Evolutionary conservation across 2,113 vertebrate species (phyloP), one percentile per base, ranked within the genome.

Genomic region (Hippopotamus amphibius): DNA sequence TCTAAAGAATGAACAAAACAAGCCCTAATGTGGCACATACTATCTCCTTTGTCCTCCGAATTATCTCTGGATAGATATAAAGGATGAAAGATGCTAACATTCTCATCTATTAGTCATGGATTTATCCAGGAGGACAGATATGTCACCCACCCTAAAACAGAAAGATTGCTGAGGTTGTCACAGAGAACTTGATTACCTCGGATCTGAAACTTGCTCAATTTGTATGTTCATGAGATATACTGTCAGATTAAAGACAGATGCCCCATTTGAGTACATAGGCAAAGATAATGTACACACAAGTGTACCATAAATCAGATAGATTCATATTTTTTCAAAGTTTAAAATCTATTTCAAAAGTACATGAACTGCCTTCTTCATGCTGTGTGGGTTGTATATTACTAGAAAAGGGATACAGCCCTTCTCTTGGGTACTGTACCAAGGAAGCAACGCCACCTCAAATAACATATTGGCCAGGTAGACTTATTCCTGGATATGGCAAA

Each of bases 171-270:
- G 74, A 91, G 50, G 46, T 41, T 98, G 90, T 97, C 97, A 97
- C 84, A 17, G 0, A 90, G 65, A 98, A 98, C 59, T 97, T 98
- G 97, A 98, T 97, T 98, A 96, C 95, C 91, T 88, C 88, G 8
- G 79, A 91, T 96, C 82, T 97, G 85, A 97, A 98, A 98, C 72
- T 97, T 97, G 53, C 41, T 97, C 95, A 96, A 33, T 97, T 97
- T 98, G 55, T 97, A 97, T 96, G 93, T 93, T 98, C 96, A 96
- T 97, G 94, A 98, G 93, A 95, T 94, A 97, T n/a, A 93, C n/a
- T 97, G 95, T 97, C 96, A 97, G 43, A 96, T 97, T 97, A 97
- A 98, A 98, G 96, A 98, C 57, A 95, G 76, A 94, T 97, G 79
- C 14, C 94, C 89, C 93, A 95, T 10, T 96, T 90, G 93, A 98